A percentile compares a stretch with the other conserved stretches of the same genome.
phyloP scores from a whole-genome alignment of 2,797 vertebrate species.

The Prunella strophiata region DNA sequence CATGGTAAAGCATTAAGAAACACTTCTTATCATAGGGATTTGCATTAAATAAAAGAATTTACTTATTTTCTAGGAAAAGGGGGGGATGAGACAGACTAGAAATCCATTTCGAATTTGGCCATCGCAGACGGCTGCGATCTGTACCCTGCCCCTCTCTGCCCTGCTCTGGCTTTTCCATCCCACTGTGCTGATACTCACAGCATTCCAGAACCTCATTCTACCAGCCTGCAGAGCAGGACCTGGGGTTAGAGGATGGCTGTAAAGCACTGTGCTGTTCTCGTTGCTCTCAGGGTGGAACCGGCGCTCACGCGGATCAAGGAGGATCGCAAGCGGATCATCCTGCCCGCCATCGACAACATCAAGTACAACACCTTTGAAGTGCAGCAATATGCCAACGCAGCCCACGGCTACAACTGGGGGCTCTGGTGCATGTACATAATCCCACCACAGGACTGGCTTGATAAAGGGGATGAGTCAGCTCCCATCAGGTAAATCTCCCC shows the following conservation, averaged over 20 bases:
- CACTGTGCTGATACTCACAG: fast-evolving
- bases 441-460: conserved; percentile 96
- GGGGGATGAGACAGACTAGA: too few relatives aligned
- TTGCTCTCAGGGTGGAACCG: conserved; percentile 87
- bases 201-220: fast-evolving
- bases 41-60: too few relatives aligned
- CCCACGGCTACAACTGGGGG: conserved; percentile 98
- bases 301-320: conserved; percentile 91
- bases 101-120: too few relatives aligned
- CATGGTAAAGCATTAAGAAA: too few relatives aligned
- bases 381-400: conserved; percentile 95
- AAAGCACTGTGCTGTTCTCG: not conserved
- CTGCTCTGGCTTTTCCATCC: fast-evolving
- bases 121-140: not conserved
- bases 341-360: conserved; percentile 98
- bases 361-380: conserved; percentile 98
- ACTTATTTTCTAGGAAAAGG: too few relatives aligned
- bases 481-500: conserved; percentile 89
- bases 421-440: conserved; percentile 99
- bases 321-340: conserved; percentile 90
- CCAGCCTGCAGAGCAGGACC: not conserved
- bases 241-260: not conserved
- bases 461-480: conserved; percentile 94
- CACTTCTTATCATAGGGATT: too few relatives aligned
- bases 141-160: fast-evolving